A percentile compares a stretch with the other conserved stretches of the same genome.
Evolutionary conservation across 2,888 invertebrate genomes (phyloP).

Genomic region (Sceliomorpha sp.): DNA sequence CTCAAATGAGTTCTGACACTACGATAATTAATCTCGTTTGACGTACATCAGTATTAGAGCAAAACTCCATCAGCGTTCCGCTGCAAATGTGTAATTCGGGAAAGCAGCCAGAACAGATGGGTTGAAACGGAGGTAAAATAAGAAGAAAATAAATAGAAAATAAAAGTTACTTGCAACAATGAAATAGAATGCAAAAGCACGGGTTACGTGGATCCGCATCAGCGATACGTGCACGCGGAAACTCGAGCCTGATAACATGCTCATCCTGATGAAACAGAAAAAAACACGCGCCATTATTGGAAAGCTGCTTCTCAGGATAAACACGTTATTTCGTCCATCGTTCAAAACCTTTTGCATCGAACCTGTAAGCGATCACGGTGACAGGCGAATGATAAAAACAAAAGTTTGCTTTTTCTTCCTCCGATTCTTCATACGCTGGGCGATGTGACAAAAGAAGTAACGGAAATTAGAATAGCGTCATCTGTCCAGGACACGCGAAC

Average conservation of each 20-base stretch:
- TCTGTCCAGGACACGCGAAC: too few relatives aligned
- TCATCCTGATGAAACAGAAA: neutral
- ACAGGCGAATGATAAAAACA: conserved; percentile 1
- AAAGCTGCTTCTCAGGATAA: conserved; percentile 2
- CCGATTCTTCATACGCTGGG: too few relatives aligned
- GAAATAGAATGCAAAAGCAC: conserved; percentile 17
- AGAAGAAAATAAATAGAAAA: conserved; percentile 32
- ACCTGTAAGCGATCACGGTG: conserved; percentile 15
- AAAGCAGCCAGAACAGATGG: conserved; percentile 33
- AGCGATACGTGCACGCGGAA: conserved; percentile 6
- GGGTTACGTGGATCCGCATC: conserved; percentile 1
- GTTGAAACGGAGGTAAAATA: conserved; percentile 31
- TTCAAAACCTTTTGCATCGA: conserved; percentile 26
- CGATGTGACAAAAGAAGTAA: too few relatives aligned
- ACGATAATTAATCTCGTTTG: conserved; percentile 25
- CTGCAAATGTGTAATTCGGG: conserved; percentile 36
- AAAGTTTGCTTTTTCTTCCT: too few relatives aligned
- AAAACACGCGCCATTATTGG: neutral
- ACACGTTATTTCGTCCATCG: conserved; percentile 6
- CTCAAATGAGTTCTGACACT: too few relatives aligned
- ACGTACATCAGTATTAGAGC: conserved; percentile 36
- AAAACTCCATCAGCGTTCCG: conserved; percentile 37
- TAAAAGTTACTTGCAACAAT: conserved; percentile 11
- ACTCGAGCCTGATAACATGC: neutral
- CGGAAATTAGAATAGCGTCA: too few relatives aligned